phyloP scores from a whole-genome alignment of 2,888 invertebrate genomes.

The Sarcophaga rosellei region DNA sequence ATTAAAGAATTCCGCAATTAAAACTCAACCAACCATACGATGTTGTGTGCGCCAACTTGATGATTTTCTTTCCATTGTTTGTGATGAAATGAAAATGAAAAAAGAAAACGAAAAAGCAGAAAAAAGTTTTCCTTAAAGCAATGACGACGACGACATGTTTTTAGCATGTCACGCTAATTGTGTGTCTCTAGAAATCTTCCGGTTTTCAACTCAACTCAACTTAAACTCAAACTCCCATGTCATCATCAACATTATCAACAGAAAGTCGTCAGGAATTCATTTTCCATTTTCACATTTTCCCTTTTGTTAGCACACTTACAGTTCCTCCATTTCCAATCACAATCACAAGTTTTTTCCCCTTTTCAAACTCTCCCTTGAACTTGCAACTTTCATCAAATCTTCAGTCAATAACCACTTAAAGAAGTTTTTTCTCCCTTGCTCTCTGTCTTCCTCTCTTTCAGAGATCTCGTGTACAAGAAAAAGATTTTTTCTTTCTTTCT shows the following conservation, averaged over 20 bases:
- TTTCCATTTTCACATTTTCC: background rate
- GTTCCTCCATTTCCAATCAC: background rate
- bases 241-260: background rate
- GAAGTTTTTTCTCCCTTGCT: background rate
- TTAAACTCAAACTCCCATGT: too few relatives aligned
- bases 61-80: too few relatives aligned
- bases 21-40: background rate
- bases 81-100: too few relatives aligned
- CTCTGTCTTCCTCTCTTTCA: too few relatives aligned
- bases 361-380: background rate
- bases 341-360: background rate
- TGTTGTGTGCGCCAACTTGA: background rate
- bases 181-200: background rate
- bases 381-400: slow-evolving; percentile 4
- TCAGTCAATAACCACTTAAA: slow-evolving; percentile 40
- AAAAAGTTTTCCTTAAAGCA: background rate
- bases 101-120: too few relatives aligned
- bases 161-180: background rate
- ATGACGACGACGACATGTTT: background rate
- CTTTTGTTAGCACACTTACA: background rate
- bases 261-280: background rate
- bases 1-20: background rate
- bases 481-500: background rate
- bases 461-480: too few relatives aligned
- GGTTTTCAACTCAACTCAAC: background rate